These are phyloP conservation scores for Thymelicus acteon DNA, from an alignment of 2,888 invertebrate species.

Conservation along the genomic window DNA sequence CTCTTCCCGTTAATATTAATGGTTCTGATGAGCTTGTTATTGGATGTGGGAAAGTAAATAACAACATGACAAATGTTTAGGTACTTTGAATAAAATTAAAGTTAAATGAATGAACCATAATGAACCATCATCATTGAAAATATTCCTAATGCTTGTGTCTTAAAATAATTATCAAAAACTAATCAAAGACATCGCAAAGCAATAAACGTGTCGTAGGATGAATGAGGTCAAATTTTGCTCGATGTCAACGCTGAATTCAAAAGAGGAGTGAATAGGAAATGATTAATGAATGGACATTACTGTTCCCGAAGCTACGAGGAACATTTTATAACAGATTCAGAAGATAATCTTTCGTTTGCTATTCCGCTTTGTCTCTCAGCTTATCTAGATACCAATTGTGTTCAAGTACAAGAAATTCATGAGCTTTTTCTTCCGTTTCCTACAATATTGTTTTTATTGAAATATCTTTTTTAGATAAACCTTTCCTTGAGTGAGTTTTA, in stretches of 20 bases:
- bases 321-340: constrained; percentile 61
- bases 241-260: constrained; percentile 51
- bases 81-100: too few relatives aligned
- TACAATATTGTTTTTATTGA: not conserved
- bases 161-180: constrained; percentile 10
- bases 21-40: not conserved
- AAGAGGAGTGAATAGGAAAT: constrained; percentile 52
- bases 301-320: constrained; percentile 54
- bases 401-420: constrained; percentile 37
- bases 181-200: constrained; percentile 43
- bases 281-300: constrained; percentile 70
- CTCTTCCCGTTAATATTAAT: not conserved
- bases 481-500: not conserved
- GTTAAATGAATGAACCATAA: not conserved
- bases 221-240: constrained; percentile 59
- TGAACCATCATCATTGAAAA: not conserved
- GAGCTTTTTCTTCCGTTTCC: not conserved
- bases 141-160: not conserved
- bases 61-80: not conserved
- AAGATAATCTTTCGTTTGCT: constrained; percentile 68
- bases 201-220: constrained; percentile 51
- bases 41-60: not conserved
- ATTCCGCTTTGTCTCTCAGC: constrained; percentile 54
- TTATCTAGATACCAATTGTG: constrained; percentile 55
- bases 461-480: not conserved